Evolutionary conservation across 2,797 vertebrate species (phyloP).

Genomic region (Argyrosomus regius): DNA sequence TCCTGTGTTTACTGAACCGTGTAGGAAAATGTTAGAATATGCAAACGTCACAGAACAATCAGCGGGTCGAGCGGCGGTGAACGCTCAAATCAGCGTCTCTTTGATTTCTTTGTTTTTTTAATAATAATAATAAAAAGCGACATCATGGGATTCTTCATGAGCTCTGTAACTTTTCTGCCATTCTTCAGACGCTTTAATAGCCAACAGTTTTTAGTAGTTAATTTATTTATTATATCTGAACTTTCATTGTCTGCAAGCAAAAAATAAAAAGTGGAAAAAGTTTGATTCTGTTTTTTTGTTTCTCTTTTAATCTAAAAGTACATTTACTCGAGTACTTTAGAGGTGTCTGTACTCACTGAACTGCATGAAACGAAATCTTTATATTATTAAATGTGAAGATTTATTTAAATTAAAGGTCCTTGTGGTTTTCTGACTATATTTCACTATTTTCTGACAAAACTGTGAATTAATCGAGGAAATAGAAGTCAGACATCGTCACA

Average conservation of each 20-base stretch:
- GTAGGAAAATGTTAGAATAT: slow-evolving; percentile 57
- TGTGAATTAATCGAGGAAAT: no score
- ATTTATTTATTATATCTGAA: slow-evolving; percentile 82
- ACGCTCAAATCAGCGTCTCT: background rate
- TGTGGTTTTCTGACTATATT: background rate
- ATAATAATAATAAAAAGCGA: slow-evolving; percentile 18
- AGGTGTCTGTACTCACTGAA: background rate
- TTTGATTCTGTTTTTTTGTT: background rate
- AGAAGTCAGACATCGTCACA: no score
- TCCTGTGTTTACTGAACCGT: slow-evolving; percentile 47
- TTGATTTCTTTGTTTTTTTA: slow-evolving; percentile 11
- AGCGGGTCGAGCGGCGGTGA: slow-evolving; percentile 27
- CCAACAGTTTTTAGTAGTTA: slow-evolving; percentile 63
- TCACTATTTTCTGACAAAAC: no score
- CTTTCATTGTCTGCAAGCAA: slow-evolving; percentile 76
- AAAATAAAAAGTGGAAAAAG: slow-evolving; percentile 66
- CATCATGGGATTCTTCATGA: slow-evolving; percentile 6
- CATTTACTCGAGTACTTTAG: no score
- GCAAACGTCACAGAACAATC: slow-evolving; percentile 68
- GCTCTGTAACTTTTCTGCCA: slow-evolving; percentile 59
- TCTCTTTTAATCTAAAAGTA: no score
- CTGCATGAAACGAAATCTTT: background rate
- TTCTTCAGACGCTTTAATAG: slow-evolving; percentile 70
- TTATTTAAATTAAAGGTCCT: background rate
- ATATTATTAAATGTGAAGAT: background rate